These are phyloP conservation scores for Oreonectes daqikongensis DNA, from an alignment of 2,797 vertebrate genomes.

Conservation along the genomic window DNA sequence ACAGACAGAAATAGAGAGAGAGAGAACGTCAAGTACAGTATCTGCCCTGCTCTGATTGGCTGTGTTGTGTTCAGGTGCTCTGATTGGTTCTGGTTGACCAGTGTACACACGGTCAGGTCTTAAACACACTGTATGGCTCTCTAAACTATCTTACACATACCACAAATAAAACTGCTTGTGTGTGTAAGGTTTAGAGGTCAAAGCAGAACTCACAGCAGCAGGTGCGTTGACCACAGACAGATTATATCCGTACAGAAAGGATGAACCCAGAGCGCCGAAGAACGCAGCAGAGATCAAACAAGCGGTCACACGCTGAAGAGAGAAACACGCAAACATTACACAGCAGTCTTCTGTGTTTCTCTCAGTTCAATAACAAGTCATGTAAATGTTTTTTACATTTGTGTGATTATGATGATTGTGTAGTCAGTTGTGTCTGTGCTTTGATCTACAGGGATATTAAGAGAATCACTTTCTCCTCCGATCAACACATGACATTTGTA, in stretches of 20 bases:
- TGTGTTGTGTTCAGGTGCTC: neutral
- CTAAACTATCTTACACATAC: neutral
- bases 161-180: neutral
- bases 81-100: neutral
- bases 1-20: neutral
- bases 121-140: neutral
- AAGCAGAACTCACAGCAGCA: conserved; percentile 78
- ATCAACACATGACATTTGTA: neutral
- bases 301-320: conserved; percentile 69
- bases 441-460: neutral
- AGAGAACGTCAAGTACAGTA: neutral
- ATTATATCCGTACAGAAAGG: conserved; percentile 95
- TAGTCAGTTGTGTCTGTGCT: neutral
- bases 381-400: no score
- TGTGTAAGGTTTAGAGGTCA: neutral
- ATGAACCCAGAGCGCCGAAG: conserved; percentile 88
- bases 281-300: conserved; percentile 83
- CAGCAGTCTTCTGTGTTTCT: no score
- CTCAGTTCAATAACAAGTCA: no score
- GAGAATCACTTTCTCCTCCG: neutral
- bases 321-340: no score
- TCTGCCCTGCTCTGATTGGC: neutral
- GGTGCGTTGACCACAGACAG: conserved; percentile 95
- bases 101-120: neutral
- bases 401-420: neutral